Evolutionary conservation across 2,113 vertebrate genomes (phyloP), one percentile per base, ranked within the genome.

Genomic region (Abramis brama): DNA sequence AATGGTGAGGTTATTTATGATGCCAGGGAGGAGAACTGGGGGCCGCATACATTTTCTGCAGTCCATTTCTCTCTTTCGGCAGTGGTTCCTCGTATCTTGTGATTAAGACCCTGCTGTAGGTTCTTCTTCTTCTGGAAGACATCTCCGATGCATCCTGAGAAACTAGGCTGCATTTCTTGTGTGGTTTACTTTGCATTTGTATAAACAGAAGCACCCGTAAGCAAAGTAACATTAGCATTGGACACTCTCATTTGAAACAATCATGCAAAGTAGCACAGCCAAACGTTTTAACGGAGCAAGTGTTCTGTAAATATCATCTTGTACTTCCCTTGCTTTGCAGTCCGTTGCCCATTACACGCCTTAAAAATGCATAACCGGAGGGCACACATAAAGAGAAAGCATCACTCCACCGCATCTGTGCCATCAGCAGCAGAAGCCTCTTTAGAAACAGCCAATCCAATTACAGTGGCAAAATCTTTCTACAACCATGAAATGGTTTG

Each of bases 1-100:
- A 92, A 93, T 94, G 93, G 76, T 33, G 88, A 88, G 88, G 91
- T 94, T 92, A 94, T 94, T 94, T 93, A 94, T 91, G 91, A 93
- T 88, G 88, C 50, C 23, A 71, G 86, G 84, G 79, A 43, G 8
- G 25, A 39, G 86, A 86, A 87, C 87, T 70, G 81, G 91, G 86
- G 85, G 89, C 90, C 85, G 76, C 90, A 93, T 94, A 86, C 33
- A 91, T 93, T 91, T 93, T 89, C 74, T 43, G 82, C 57, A 2
- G 36, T 30, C 84, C 89, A 33, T 86, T 89, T 84, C 83, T 76
- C 50, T 88, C 79, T 83, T 77, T 77, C 6, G 17, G 21, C 89
- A 71, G 82, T 68, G 79, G 84, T 79, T 57, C 43, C 86, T 91
- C 70, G 80, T 83, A 68, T 86, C 5, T 19, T 19, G 75, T 84